These are phyloP conservation scores for Micoletzkya japonica DNA, from an alignment of 2,888 invertebrate species.

Conservation along the genomic window DNA sequence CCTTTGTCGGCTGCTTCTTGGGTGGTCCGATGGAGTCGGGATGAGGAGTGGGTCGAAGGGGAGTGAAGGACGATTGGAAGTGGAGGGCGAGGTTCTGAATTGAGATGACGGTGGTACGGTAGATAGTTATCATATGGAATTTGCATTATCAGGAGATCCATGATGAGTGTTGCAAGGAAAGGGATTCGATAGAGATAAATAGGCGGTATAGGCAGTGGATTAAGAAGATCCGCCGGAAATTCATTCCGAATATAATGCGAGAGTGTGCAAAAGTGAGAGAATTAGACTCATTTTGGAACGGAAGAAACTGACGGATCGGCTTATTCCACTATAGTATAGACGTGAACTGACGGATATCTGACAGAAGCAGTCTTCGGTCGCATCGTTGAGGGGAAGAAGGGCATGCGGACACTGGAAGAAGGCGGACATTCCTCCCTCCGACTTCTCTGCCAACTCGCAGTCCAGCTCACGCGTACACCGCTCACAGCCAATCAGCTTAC, in stretches of 20 bases:
- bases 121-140: too few species aligned
- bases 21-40: constrained; percentile 3
- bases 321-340: not conserved
- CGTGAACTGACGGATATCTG: constrained; percentile 37
- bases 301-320: not conserved
- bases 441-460: constrained; percentile 53
- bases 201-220: not conserved
- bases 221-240: too few species aligned
- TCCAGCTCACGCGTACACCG: constrained; percentile 51
- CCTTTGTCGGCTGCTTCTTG: not conserved
- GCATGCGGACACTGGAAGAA: constrained; percentile 54
- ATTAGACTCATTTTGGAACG: not conserved
- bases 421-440: constrained; percentile 35
- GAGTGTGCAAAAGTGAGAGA: too few species aligned
- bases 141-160: too few species aligned
- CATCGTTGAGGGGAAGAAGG: constrained; percentile 51
- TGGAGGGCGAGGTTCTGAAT: constrained; percentile 17
- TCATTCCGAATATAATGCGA: too few species aligned
- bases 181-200: too few species aligned
- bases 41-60: constrained; percentile 18
- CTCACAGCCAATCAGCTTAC: constrained; percentile 61
- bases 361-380: constrained; percentile 59
- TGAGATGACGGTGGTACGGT: not conserved
- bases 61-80: constrained; percentile 14
- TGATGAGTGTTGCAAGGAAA: too few species aligned